Percentiles rank a stretch among this genome's conserved stretches.
Evolutionary conservation across 1,140 invertebrate genomes (phyloP).

Genomic region (Oreohelix idahoensis): DNA sequence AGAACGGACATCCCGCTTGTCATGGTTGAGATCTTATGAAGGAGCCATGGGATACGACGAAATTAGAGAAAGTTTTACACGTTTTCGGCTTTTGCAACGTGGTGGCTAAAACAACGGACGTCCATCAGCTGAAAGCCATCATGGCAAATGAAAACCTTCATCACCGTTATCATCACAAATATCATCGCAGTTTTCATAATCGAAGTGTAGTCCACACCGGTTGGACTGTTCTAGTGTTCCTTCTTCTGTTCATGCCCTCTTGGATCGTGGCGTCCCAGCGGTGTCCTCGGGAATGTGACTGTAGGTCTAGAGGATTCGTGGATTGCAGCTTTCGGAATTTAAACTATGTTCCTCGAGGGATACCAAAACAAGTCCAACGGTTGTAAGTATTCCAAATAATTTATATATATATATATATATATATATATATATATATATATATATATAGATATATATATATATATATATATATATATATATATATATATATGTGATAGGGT

Average conservation of each 20-base stretch:
- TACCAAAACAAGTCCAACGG: conserved; percentile 27
- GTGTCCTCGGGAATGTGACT: conserved; percentile 30
- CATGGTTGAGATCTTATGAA: no score
- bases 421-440: no score
- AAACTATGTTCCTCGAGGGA: conserved; percentile 27
- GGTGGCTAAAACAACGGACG: not conserved
- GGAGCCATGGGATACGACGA: no score
- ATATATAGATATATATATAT: no score
- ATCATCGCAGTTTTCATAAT: not conserved
- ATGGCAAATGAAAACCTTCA: not conserved
- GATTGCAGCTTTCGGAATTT: conserved; percentile 38
- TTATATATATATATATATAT: no score
- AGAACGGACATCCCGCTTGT: no score
- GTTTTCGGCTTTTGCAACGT: not conserved
- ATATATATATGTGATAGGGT: no score
- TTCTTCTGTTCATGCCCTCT: not conserved
- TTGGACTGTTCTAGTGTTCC: not conserved
- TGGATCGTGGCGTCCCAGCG: not conserved
- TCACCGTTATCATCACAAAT: not conserved
- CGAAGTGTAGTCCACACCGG: not conserved
- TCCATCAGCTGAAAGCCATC: not conserved
- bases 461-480: no score
- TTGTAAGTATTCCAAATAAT: conserved; percentile 20
- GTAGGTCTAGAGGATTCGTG: conserved; percentile 28
- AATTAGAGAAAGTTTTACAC: no score